phyloP scores from a whole-genome alignment of 2,888 invertebrate genomes.

The Nymphalis c-album region DNA sequence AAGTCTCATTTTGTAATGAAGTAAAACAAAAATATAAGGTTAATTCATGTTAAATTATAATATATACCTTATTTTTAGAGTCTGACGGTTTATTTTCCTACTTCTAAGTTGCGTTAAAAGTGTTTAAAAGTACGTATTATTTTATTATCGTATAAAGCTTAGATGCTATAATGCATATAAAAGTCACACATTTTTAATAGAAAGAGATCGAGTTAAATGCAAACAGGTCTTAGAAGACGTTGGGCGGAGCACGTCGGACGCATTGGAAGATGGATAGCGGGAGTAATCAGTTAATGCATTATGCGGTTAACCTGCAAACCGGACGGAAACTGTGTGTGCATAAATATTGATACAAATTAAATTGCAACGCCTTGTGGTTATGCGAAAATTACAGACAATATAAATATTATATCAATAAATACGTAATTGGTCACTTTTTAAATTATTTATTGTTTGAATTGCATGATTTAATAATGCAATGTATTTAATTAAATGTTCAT shows the following conservation, averaged over 20 bases:
- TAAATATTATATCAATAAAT: constrained; percentile 6
- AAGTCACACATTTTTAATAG: constrained; percentile 5
- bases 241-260: constrained; percentile 62
- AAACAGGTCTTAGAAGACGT: constrained; percentile 50
- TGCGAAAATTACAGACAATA: constrained; percentile 13
- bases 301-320: constrained; percentile 67
- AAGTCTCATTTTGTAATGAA: no score
- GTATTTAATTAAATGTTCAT: not conserved
- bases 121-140: no score
- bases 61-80: no score
- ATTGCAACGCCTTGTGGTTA: constrained; percentile 29
- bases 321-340: constrained; percentile 51
- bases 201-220: constrained; percentile 22
- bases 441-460: not conserved
- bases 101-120: no score
- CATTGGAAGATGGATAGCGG: constrained; percentile 72
- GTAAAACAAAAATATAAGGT: no score
- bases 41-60: no score
- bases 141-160: no score
- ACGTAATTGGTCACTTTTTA: not conserved
- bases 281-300: constrained; percentile 78
- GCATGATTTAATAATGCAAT: not conserved
- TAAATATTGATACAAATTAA: constrained; percentile 64
- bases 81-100: no score
- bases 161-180: not conserved